Evolutionary conservation across 1,140 invertebrate genomes (phyloP), one percentile per base, ranked within the genome.

Genomic region (Heliconius eleuchia): DNA sequence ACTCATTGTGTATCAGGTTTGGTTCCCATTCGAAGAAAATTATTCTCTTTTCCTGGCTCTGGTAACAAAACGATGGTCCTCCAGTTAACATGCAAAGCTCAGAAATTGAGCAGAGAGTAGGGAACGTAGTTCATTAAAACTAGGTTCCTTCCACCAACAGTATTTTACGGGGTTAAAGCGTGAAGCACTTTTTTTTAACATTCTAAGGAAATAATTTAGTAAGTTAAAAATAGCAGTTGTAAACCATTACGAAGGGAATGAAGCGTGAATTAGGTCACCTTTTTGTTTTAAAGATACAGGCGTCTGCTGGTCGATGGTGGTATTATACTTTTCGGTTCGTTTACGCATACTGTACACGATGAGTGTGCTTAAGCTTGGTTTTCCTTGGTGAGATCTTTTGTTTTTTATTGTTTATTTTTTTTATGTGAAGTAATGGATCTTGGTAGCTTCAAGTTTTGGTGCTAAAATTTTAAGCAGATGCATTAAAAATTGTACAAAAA

Each of bases 251-350:
- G 60, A 66, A 66, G 60, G 60, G 60, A 66, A 66, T 66, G 60
- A 66, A 27, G 60, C 60, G 60, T 66, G 13, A 66, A 66, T 66
- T 66, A 66, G 60, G 60, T 66, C 60, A 66, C 55, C 27, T 66
- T 66, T 66, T 66, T 66, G 60, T 66, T 66, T 66, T 66, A 66
- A 66, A 66, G 60, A 66, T 66, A 66, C 60, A 66, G 60, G 60
- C 60, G 60, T 66, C 60, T 66, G 60, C 60, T 66, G 11, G 60
- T 66, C 60, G 60, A 66, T 66, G 60, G 60, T 66, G 60, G 60
- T 60, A 60, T 60, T 60, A 60, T 23, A 60, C 57, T 60, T 60
- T 60, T 60, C 57, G 57, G n/a, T 60, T 66, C 60, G 60, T 66
- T 66, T 66, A 66, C 60, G 60, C 60, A 66, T 66, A 66, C 60